Conservation (phyloP, 2,113 vertebrate genomes). For the Acrocephalus kingi region DNA sequence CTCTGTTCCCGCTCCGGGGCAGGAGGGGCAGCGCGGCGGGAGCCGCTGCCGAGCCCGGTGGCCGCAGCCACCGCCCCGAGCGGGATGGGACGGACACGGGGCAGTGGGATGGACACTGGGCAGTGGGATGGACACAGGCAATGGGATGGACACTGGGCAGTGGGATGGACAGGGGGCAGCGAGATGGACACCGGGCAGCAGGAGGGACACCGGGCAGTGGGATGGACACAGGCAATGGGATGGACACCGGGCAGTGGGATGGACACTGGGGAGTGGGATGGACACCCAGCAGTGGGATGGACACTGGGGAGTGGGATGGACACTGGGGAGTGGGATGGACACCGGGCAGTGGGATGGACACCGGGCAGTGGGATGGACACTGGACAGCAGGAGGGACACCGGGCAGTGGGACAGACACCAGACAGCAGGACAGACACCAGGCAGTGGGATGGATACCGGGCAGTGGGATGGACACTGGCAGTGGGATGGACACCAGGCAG, state of each 20-base stretch:
- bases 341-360: neutral
- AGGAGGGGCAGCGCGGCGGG: neutral
- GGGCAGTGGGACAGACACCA: neutral
- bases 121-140: neutral
- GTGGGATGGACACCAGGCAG: rapidly evolving
- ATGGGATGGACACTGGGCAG: rapidly evolving
- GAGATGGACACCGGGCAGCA: rapidly evolving
- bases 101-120: rapidly evolving
- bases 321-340: rapidly evolving
- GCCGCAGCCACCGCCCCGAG: rapidly evolving
- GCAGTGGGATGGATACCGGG: rapidly evolving
- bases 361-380: neutral
- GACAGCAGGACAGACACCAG: neutral
- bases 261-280: rapidly evolving
- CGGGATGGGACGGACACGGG: rapidly evolving
- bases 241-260: rapidly evolving
- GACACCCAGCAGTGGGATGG: neutral
- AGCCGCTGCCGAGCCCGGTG: neutral
- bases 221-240: rapidly evolving
- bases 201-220: rapidly evolving
- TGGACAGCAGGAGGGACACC: rapidly evolving
- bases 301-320: neutral
- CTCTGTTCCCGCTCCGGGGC: neutral
- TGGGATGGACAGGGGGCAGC: rapidly evolving
- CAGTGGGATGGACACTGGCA: rapidly evolving